phyloP scores from a whole-genome alignment of 2,888 invertebrate species.

The Phyllotreta striolata region DNA sequence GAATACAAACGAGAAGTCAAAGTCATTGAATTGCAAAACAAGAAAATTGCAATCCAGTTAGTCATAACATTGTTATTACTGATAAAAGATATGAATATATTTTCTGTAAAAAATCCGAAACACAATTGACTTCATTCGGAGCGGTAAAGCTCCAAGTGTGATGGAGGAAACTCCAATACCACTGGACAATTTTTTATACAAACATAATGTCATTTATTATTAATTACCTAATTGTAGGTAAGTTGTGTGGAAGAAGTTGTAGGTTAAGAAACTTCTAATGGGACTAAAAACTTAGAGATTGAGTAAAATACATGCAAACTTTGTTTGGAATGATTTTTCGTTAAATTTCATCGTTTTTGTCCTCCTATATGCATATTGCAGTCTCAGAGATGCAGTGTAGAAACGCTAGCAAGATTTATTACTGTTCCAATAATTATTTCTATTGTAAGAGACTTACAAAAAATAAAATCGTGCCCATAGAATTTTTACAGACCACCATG shows the following conservation, averaged over 20 bases:
- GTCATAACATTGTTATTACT: slow-evolving; percentile 23
- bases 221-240: not conserved
- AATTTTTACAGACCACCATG: slow-evolving; percentile 44
- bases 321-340: not conserved
- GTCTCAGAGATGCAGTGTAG: slow-evolving; percentile 18
- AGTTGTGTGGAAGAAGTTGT: not conserved
- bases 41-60: slow-evolving; percentile 20
- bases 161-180: not conserved
- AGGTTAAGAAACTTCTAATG: no score
- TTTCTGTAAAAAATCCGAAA: slow-evolving; percentile 12
- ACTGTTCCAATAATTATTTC: slow-evolving; percentile 38
- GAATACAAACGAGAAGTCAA: slow-evolving; percentile 22
- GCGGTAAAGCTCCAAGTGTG: not conserved
- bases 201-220: not conserved
- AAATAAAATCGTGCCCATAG: slow-evolving; percentile 39
- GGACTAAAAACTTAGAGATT: no score
- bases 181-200: not conserved
- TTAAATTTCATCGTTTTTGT: not conserved
- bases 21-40: slow-evolving; percentile 25
- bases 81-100: slow-evolving; percentile 21
- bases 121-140: slow-evolving; percentile 15
- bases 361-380: slow-evolving; percentile 2
- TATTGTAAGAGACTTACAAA: slow-evolving; percentile 35
- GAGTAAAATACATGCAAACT: not conserved
- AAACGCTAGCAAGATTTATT: slow-evolving; percentile 34